Evolutionary conservation across 1,140 invertebrate species (phyloP).

Genomic region (Orchestia grillus): DNA sequence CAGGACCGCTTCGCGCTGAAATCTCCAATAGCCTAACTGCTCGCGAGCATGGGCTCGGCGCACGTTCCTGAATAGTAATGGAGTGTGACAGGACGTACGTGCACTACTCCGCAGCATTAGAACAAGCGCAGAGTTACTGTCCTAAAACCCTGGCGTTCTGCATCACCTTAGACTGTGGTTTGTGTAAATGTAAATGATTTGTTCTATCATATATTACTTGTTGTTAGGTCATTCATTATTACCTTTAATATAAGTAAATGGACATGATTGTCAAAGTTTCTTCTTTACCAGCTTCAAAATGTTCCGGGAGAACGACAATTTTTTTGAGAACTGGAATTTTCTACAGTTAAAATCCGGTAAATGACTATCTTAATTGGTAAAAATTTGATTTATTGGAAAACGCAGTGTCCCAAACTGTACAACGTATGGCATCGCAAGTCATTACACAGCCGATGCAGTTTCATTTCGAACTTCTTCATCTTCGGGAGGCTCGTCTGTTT

Average conservation of each 20-base stretch:
- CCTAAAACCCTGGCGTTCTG: neutral
- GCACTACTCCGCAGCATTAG: too few relatives aligned
- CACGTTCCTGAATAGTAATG: neutral
- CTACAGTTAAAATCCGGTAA: neutral
- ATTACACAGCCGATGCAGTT: neutral
- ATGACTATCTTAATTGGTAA: neutral
- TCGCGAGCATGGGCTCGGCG: neutral
- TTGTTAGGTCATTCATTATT: neutral
- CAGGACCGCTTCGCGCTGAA: neutral
- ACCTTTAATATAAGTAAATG: neutral
- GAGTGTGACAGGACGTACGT: too few relatives aligned
- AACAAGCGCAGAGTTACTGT: neutral
- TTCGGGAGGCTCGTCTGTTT: neutral
- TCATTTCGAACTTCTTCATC: constrained; percentile 2
- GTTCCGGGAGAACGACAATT: neutral
- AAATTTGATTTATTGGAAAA: neutral
- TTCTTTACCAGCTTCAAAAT: neutral
- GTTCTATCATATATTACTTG: neutral
- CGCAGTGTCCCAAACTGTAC: neutral
- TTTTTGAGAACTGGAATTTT: neutral
- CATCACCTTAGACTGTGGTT: neutral
- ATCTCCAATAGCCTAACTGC: neutral
- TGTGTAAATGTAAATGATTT: neutral
- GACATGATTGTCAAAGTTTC: neutral
- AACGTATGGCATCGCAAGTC: neutral